phyloP scores from a whole-genome alignment of 2,888 invertebrate species.

The Erannis defoliaria region DNA sequence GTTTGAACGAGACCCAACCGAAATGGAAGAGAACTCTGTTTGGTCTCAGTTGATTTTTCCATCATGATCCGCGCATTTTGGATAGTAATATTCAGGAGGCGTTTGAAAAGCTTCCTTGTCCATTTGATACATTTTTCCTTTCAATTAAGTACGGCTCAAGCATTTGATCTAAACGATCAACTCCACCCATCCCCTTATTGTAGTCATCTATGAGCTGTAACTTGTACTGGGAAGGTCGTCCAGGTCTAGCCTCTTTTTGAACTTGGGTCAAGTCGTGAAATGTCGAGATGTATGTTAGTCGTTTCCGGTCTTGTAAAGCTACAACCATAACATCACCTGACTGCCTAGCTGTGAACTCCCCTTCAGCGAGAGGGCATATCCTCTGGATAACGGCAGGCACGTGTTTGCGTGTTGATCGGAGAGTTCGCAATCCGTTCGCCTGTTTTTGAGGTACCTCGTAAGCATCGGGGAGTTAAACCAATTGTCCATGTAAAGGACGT shows the following conservation, averaged over 20 bases:
- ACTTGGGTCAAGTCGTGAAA: not conserved
- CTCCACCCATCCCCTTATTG: conserved; percentile 29
- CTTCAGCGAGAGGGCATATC: conserved; percentile 29
- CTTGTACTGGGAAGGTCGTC: conserved; percentile 15
- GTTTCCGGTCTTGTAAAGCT: conserved; percentile 15
- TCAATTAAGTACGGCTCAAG: conserved; percentile 29
- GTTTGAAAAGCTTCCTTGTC: conserved; percentile 25
- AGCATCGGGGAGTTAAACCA: conserved; percentile 32
- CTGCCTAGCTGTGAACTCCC: conserved; percentile 34
- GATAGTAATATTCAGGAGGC: conserved; percentile 18
- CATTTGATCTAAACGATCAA: conserved; percentile 29
- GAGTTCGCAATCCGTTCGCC: conserved; percentile 37
- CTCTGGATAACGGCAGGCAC: conserved; percentile 27
- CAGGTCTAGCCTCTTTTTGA: conserved; percentile 17
- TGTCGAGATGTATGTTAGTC: not conserved
- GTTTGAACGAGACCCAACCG: not conserved
- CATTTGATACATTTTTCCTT: conserved; percentile 27
- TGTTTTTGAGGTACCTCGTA: conserved; percentile 32
- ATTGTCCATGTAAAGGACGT: conserved; percentile 28
- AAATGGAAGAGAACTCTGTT: not conserved
- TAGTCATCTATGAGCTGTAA: conserved; percentile 14
- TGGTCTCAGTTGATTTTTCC: conserved; percentile 5
- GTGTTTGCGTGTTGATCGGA: conserved; percentile 16
- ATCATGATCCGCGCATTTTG: conserved; percentile 27
- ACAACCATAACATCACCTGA: conserved; percentile 33